These are phyloP conservation scores for Nematostella vectensis DNA, from an alignment of 92 coral and sea anemone species.

Conservation along the genomic window DNA sequence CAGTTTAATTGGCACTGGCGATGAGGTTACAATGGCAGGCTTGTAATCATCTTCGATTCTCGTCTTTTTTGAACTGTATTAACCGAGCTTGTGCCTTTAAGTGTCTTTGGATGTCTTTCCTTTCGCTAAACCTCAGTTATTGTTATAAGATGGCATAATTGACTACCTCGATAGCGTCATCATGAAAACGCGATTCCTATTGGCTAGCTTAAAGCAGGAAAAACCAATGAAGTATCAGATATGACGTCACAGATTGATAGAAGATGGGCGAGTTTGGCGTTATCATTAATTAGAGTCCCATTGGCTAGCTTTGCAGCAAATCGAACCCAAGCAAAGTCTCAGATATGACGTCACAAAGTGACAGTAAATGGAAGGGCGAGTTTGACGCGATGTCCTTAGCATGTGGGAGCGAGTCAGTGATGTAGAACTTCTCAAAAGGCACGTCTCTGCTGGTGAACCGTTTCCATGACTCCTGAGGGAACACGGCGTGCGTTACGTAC, in stretches of 20 bases:
- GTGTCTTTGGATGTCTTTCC: no score
- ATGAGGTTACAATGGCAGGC: no score
- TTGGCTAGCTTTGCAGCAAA: slow-evolving; percentile 72
- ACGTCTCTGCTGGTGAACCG: slow-evolving; percentile 79
- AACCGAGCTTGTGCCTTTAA: no score
- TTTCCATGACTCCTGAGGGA: slow-evolving; percentile 91
- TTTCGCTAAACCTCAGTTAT: no score
- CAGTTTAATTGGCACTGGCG: no score
- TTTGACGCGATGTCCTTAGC: slow-evolving; percentile 61
- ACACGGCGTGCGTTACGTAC: slow-evolving; percentile 91
- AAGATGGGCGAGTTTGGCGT: slow-evolving; percentile 71
- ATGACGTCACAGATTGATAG: slow-evolving; percentile 82
- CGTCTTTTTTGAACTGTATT: no score
- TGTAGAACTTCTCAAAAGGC: slow-evolving; percentile 82
- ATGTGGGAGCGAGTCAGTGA: slow-evolving; percentile 93
- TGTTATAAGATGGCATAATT: no score
- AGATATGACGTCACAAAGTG: slow-evolving; percentile 79
- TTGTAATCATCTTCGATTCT: no score
- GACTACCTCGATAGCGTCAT: no score
- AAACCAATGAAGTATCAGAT: slow-evolving; percentile 79
- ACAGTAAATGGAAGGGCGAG: slow-evolving; percentile 74
- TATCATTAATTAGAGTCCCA: no score
- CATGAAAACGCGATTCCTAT: no score
- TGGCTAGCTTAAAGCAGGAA: slow-evolving; percentile 74
- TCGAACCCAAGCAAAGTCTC: slow-evolving; percentile 88